A percentile compares a stretch with the other conserved stretches of the same genome.
Conservation (phyloP, 2,888 invertebrate genomes). For the Hypena proboscidalis region DNA sequence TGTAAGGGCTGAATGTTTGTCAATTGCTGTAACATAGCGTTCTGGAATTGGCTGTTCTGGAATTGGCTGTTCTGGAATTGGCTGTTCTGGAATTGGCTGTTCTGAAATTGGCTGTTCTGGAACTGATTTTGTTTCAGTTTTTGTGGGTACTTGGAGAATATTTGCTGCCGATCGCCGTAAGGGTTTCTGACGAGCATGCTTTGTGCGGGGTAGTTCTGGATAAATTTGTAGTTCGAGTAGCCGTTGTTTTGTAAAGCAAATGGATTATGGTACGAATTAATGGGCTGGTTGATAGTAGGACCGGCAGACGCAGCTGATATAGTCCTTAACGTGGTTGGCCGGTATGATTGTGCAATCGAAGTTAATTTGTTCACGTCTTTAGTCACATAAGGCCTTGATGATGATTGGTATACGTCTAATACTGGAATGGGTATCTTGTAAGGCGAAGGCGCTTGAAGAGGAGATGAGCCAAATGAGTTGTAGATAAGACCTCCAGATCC, state of each 20-base stretch:
- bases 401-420: conserved; percentile 69
- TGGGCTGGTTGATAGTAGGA: conserved; percentile 68
- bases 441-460: conserved; percentile 66
- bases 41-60: conserved; percentile 55
- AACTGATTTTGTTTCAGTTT: conserved; percentile 74
- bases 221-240: conserved; percentile 68
- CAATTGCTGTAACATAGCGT: conserved; percentile 69
- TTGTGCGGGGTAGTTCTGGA: conserved; percentile 73
- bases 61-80: conserved; percentile 59
- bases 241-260: conserved; percentile 68
- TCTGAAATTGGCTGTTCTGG: no score
- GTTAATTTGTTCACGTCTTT: conserved; percentile 77
- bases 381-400: conserved; percentile 67
- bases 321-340: conserved; percentile 72
- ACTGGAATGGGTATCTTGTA: conserved; percentile 72
- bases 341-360: conserved; percentile 78
- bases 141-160: conserved; percentile 68
- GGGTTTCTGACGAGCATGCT: conserved; percentile 72
- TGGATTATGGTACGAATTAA: conserved; percentile 78
- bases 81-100: conserved; percentile 50
- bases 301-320: conserved; percentile 58
- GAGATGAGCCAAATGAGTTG: conserved; percentile 64
- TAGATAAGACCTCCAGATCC: conserved; percentile 73
- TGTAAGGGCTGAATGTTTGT: conserved; percentile 72
- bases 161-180: conserved; percentile 65